Percentiles rank a stretch among this genome's conserved stretches.
These are phyloP conservation scores for Oedothorax gibbosus DNA, from an alignment of 1,140 invertebrate species.

Conservation along the genomic window DNA sequence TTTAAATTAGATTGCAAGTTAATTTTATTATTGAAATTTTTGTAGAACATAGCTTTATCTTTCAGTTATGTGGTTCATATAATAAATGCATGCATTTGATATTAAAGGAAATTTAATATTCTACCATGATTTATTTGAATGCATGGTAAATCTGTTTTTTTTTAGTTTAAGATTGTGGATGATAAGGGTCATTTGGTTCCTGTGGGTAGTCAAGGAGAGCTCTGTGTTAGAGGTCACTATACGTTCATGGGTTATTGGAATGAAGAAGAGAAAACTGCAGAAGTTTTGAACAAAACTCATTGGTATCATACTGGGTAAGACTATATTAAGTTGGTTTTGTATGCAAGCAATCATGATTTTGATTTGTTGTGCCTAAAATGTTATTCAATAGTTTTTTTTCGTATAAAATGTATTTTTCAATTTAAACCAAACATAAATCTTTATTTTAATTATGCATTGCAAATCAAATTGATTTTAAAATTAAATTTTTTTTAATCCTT, in stretches of 20 bases:
- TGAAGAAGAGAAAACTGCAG: slow-evolving; percentile 83
- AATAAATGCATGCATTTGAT: too few species aligned
- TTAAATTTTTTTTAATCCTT: background rate
- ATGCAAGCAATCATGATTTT: background rate
- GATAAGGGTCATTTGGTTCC: slow-evolving; percentile 78
- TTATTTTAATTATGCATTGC: background rate
- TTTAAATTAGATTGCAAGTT: too few species aligned
- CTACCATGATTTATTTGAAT: too few species aligned
- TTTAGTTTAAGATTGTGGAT: slow-evolving; percentile 79
- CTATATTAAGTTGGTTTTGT: background rate
- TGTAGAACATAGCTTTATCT: too few species aligned
- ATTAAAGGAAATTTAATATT: too few species aligned
- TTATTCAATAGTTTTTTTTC: background rate
- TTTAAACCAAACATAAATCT: background rate
- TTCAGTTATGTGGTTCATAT: too few species aligned
- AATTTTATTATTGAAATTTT: too few species aligned
- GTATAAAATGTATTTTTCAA: background rate
- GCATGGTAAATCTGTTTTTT: slow-evolving; percentile 10
- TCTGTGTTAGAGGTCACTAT: slow-evolving; percentile 83
- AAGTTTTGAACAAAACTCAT: slow-evolving; percentile 77
- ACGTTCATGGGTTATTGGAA: slow-evolving; percentile 88
- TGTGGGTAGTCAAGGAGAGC: slow-evolving; percentile 82
- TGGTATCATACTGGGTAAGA: slow-evolving; percentile 93
- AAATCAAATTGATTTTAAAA: too few species aligned
- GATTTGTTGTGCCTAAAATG: background rate